Base-by-base conservation (phyloP, 2,113 vertebrate species). In the Zosterops pallidus region DNA sequence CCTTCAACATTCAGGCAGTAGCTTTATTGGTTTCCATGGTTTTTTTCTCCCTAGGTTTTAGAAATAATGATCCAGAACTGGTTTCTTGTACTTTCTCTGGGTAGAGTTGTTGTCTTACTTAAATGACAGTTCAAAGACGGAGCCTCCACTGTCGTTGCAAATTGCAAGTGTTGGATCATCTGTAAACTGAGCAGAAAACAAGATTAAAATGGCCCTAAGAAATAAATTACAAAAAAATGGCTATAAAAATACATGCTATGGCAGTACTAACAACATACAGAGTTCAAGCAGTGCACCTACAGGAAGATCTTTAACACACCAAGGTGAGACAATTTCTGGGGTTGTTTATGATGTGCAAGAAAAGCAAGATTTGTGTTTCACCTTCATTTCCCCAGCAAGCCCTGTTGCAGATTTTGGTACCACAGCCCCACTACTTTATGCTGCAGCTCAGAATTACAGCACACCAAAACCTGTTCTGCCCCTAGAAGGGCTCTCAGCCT, bases 71-170 rank as follows among this genome's bases (percentile, higher is more conserved):
- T 4, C 19, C 55, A 81, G 42, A 23, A 91, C 16, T 44, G 55
- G 14, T 28, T 86, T 65, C 35, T 37, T 78, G 25, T 50, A 35
- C 15, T 86, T 92, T 89, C 47, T 81, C 59, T 2, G 5, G 10
- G 33, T 35, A 33, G n/a, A 87, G 57, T 82, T 83, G 86, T 63
- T 94, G 42, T 86, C 98, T 98, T 98, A 99, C 99, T 99, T 99
- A 97, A 99, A 99, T 4, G 99, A 98, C 74, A 99, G 96, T 93
- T 99, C 99, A 93, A 99, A 99, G 37, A 99, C 99, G 7, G 99
- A 99, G 89, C 99, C 99, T 75, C 99, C 99, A 1, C 99, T 99
- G 98, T 99, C 99, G 12, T 99, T 99, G 97, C 99, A 99, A 75
- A 99, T 98, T 5, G 99, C 99, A 29, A 99, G 98, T 1, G 99